These are phyloP conservation scores for Remorina albescens DNA, from an alignment of 2,797 vertebrate genomes.

Conservation along the genomic window DNA sequence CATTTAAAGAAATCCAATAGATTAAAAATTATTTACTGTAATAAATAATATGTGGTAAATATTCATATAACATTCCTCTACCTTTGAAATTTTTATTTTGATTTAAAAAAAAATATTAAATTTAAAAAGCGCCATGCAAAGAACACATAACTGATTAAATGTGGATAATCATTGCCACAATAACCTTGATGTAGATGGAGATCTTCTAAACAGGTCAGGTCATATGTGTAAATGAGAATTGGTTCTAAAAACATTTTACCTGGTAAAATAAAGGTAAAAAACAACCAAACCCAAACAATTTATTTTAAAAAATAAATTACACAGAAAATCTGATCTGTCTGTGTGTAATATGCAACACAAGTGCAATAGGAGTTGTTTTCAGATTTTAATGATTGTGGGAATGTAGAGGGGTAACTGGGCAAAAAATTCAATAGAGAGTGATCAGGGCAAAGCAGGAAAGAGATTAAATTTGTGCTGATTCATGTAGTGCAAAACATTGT, in stretches of 20 bases:
- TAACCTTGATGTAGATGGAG: not conserved
- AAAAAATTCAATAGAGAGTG: not conserved
- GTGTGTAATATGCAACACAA: not conserved
- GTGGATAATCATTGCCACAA: not conserved
- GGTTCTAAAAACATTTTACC: too few relatives aligned
- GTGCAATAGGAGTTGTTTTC: not conserved
- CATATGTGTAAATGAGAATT: too few relatives aligned
- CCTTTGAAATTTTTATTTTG: not conserved
- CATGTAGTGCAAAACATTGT: slow-evolving; percentile 1
- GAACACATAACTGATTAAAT: not conserved
- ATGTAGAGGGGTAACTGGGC: slow-evolving; percentile 11
- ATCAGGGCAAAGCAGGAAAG: not conserved
- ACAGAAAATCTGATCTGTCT: not conserved
- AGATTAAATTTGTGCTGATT: slow-evolving; percentile 12
- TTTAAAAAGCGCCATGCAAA: not conserved
- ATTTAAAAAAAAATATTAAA: not conserved
- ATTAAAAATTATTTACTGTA: too few relatives aligned
- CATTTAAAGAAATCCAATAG: not conserved
- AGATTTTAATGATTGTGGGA: not conserved
- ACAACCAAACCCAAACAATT: too few relatives aligned
- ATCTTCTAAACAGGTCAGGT: not conserved
- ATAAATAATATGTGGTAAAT: not conserved
- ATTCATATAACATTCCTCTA: not conserved
- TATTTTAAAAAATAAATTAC: not conserved
- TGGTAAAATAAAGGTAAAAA: too few relatives aligned